A percentile compares a stretch with the other conserved stretches of the same genome.
Evolutionary conservation across 2,797 vertebrate genomes (phyloP).

Genomic region (Notamacropus eugenii): DNA sequence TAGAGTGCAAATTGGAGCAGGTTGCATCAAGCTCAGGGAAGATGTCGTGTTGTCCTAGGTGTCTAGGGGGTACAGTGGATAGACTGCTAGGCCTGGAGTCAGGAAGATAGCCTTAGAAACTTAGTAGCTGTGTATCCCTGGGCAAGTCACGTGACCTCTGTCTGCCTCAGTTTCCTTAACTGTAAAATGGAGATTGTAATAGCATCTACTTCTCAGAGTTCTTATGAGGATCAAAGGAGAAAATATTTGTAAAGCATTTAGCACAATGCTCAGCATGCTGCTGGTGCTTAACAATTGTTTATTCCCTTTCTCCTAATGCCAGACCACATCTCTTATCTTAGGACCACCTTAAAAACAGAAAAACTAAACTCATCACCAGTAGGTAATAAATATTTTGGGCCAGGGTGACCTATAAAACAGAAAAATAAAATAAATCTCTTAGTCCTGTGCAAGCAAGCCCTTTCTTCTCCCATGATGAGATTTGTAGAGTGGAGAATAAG

Average conservation of each 20-base stretch:
- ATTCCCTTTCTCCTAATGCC: neutral
- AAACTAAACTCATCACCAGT: neutral
- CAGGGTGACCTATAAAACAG: neutral
- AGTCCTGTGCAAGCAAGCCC: neutral
- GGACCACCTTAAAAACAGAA: neutral
- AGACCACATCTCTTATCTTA: neutral
- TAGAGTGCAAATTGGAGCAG: neutral
- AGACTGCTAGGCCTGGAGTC: neutral
- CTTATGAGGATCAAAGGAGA: neutral
- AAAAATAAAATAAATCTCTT: neutral
- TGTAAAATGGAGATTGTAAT: neutral
- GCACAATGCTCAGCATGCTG: no score
- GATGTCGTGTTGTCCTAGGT: neutral
- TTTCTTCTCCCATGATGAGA: neutral
- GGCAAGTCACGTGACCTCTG: neutral
- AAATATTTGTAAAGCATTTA: neutral
- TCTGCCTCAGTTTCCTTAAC: neutral
- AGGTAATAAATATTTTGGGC: neutral
- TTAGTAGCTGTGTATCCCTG: neutral
- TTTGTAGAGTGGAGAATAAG: neutral
- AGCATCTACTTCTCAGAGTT: neutral
- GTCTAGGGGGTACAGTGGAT: neutral
- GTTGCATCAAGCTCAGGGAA: neutral
- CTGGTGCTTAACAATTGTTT: neutral
- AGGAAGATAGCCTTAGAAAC: neutral